A percentile compares a stretch with the other conserved stretches of the same genome.
Conservation (phyloP, 2,888 invertebrate genomes). For the Galerucella pusilla region DNA sequence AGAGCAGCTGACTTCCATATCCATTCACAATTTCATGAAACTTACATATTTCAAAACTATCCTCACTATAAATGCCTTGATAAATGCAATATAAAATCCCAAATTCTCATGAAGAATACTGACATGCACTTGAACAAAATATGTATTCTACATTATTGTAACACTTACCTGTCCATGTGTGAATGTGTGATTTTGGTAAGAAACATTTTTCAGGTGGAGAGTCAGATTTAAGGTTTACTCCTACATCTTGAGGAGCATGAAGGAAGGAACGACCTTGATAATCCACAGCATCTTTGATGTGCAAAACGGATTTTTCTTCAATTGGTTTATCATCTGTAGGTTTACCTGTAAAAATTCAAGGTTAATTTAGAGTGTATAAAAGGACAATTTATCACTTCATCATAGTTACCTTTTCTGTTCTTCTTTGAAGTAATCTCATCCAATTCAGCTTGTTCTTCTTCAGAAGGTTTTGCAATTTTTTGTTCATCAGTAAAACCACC, state of each 20-base stretch:
- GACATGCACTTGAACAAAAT: background rate
- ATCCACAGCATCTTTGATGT: slow-evolving; percentile 91
- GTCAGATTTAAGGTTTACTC: slow-evolving; percentile 86
- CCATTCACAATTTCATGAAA: background rate
- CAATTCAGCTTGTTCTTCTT: slow-evolving; percentile 92
- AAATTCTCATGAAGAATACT: too few relatives aligned
- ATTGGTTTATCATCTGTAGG: slow-evolving; percentile 90
- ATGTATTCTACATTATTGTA: background rate
- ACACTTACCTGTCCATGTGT: slow-evolving; percentile 87
- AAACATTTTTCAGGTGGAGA: slow-evolving; percentile 95
- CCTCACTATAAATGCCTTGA: too few relatives aligned
- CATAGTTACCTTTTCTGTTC: slow-evolving; percentile 77
- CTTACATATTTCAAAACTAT: too few relatives aligned
- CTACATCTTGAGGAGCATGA: slow-evolving; percentile 92
- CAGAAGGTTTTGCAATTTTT: slow-evolving; percentile 88
- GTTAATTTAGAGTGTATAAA: too few relatives aligned
- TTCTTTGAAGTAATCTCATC: slow-evolving; percentile 94
- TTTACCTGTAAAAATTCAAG: slow-evolving; percentile 62
- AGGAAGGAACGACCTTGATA: slow-evolving; percentile 97
- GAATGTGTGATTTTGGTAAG: slow-evolving; percentile 94
- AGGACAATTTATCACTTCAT: background rate
- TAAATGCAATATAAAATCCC: too few relatives aligned
- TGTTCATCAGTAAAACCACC: slow-evolving; percentile 93
- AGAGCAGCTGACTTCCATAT: background rate
- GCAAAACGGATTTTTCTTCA: slow-evolving; percentile 95